Conservation (phyloP, 2,113 vertebrate genomes). For the Ochotona princeps region DNA sequence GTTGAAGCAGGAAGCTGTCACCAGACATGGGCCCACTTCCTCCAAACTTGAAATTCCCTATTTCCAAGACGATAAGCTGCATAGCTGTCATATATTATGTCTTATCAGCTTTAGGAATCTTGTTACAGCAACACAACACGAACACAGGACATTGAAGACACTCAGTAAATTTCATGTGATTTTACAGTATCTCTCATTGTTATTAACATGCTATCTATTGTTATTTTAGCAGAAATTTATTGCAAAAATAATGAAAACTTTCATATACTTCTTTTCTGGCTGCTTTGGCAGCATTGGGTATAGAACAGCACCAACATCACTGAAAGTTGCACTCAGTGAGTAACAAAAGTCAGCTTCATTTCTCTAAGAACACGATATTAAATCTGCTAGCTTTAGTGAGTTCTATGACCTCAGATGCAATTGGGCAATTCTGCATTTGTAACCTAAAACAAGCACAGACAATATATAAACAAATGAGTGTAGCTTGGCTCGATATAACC, state of each 20-base stretch:
- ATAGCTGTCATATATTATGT: neutral
- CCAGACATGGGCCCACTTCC: too few relatives aligned
- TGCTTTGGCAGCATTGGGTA: too few relatives aligned
- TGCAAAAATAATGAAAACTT: neutral
- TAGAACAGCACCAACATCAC: neutral
- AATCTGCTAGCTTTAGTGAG: neutral
- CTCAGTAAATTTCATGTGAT: neutral
- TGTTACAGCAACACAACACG: neutral
- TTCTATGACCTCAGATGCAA: neutral
- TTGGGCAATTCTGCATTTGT: neutral
- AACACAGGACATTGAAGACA: neutral
- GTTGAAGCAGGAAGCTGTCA: neutral
- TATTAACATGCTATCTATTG: neutral
- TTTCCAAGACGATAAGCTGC: neutral
- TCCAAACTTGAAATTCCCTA: neutral
- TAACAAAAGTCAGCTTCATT: neutral
- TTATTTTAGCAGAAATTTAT: neutral
- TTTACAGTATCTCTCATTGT: neutral
- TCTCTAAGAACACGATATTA: neutral
- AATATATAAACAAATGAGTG: neutral
- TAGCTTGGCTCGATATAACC: neutral
- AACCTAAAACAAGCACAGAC: neutral
- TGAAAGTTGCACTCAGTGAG: neutral
- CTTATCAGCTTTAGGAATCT: neutral
- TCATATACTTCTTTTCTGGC: neutral